These are phyloP conservation scores for Globia sparganii DNA, from an alignment of 2,888 invertebrate species.

Conservation along the genomic window DNA sequence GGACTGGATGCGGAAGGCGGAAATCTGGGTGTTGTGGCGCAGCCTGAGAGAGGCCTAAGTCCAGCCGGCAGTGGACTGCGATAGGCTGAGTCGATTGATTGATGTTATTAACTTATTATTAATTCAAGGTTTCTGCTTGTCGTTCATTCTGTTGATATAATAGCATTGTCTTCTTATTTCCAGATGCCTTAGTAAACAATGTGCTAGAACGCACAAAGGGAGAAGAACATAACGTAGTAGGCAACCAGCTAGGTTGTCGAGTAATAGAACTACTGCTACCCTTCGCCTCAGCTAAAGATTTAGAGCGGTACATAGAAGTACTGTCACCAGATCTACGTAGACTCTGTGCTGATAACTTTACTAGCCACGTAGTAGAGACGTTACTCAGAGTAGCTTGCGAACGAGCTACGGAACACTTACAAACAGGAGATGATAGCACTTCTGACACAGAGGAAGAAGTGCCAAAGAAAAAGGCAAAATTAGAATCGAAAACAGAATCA, in stretches of 20 bases:
- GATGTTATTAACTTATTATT: too few relatives aligned
- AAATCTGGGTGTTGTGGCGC: too few relatives aligned
- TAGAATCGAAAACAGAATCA: slow-evolving; percentile 65
- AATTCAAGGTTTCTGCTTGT: too few relatives aligned
- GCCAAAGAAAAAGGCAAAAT: slow-evolving; percentile 78
- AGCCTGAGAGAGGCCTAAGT: too few relatives aligned
- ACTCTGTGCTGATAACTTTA: slow-evolving; percentile 93
- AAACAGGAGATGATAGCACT: slow-evolving; percentile 62
- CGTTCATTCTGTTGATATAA: too few relatives aligned
- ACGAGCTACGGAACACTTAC: slow-evolving; percentile 85
- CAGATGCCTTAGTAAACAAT: slow-evolving; percentile 93
- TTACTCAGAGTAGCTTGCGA: slow-evolving; percentile 90
- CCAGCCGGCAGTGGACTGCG: too few relatives aligned
- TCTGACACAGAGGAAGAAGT: slow-evolving; percentile 70
- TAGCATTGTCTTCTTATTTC: slow-evolving; percentile 67
- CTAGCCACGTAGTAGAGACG: slow-evolving; percentile 95
- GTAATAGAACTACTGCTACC: slow-evolving; percentile 94
- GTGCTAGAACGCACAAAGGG: slow-evolving; percentile 93
- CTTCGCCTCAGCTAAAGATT: slow-evolving; percentile 91
- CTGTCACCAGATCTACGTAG: slow-evolving; percentile 92
- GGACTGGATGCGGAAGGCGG: too few relatives aligned
- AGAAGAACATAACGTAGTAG: slow-evolving; percentile 93
- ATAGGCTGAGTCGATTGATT: too few relatives aligned
- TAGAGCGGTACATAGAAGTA: slow-evolving; percentile 91
- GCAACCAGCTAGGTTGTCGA: slow-evolving; percentile 95